Conservation (phyloP, 2,797 vertebrate genomes). For the Sebastes iracundus region DNA sequence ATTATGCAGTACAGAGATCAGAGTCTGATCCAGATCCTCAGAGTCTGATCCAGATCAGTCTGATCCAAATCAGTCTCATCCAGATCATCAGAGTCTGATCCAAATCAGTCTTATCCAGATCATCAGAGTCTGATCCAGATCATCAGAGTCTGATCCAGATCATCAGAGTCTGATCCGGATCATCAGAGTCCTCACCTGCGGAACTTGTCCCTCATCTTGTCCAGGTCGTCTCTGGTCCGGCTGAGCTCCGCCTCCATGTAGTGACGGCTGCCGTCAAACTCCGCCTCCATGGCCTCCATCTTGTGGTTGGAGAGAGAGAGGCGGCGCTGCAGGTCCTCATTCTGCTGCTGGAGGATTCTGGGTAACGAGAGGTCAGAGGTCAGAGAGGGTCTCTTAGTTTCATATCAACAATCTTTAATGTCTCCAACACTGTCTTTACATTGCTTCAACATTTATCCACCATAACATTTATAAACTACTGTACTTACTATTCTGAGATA, state of each 20-base stretch:
- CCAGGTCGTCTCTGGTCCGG: conserved; percentile 93
- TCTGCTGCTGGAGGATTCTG: conserved; percentile 92
- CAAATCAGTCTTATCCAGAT: too few relatives aligned
- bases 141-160: background rate
- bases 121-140: too few relatives aligned
- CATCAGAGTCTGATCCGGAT: background rate
- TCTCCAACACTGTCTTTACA: background rate
- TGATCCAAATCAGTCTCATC: too few relatives aligned
- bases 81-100: too few relatives aligned
- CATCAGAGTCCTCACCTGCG: conserved; percentile 83
- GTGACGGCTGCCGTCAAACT: conserved; percentile 92
- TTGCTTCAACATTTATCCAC: background rate
- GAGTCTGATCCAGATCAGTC: too few relatives aligned
- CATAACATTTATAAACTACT: background rate
- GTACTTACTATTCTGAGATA: background rate
- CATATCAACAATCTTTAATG: background rate
- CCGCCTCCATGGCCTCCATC: conserved; percentile 93
- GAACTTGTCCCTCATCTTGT: conserved; percentile 98
- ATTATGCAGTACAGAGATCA: too few relatives aligned
- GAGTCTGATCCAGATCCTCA: too few relatives aligned
- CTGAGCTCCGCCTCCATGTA: conserved; percentile 94
- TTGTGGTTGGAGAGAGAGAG: conserved; percentile 91
- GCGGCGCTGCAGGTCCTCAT: conserved; percentile 92
- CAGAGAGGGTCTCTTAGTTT: background rate
- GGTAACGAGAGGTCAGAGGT: background rate